Conservation (phyloP, 2,888 invertebrate genomes). For the Tachina grossa region DNA sequence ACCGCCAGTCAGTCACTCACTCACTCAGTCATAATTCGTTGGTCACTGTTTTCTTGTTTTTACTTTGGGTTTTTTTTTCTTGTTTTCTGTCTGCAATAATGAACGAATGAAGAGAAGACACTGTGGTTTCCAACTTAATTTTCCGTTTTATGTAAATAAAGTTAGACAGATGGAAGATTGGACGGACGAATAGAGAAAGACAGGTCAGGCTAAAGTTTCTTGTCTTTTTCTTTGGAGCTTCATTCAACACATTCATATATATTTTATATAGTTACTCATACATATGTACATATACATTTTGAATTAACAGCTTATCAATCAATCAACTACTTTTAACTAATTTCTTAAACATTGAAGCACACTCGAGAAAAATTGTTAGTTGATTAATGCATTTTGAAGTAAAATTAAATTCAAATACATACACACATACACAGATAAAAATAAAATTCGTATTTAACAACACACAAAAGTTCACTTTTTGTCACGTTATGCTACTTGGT, state of each 20-base stretch:
- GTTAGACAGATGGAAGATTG: slow-evolving; percentile 54
- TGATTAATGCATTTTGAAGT: neutral
- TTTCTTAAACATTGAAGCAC: slow-evolving; percentile 46
- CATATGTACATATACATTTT: slow-evolving; percentile 6
- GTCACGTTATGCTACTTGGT: no score
- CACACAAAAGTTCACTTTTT: no score
- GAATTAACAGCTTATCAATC: slow-evolving; percentile 68
- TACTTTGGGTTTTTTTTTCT: slow-evolving; percentile 18
- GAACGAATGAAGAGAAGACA: slow-evolving; percentile 61
- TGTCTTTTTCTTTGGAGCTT: slow-evolving; percentile 47
- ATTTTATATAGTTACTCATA: neutral
- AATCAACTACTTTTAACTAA: slow-evolving; percentile 62
- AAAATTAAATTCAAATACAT: no score
- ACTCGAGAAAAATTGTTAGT: slow-evolving; percentile 5
- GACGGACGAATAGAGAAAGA: slow-evolving; percentile 26
- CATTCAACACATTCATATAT: slow-evolving; percentile 62
- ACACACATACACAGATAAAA: no score
- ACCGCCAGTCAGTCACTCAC: slow-evolving; percentile 48
- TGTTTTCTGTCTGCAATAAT: slow-evolving; percentile 18
- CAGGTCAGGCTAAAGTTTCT: slow-evolving; percentile 45
- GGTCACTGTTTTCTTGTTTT: slow-evolving; percentile 30
- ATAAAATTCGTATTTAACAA: no score
- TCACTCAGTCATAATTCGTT: slow-evolving; percentile 56
- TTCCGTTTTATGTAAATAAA: slow-evolving; percentile 60
- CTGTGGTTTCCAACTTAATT: slow-evolving; percentile 62